Base-by-base conservation (phyloP, 1,140 invertebrate genomes). In the Drosophila serrata region DNA sequence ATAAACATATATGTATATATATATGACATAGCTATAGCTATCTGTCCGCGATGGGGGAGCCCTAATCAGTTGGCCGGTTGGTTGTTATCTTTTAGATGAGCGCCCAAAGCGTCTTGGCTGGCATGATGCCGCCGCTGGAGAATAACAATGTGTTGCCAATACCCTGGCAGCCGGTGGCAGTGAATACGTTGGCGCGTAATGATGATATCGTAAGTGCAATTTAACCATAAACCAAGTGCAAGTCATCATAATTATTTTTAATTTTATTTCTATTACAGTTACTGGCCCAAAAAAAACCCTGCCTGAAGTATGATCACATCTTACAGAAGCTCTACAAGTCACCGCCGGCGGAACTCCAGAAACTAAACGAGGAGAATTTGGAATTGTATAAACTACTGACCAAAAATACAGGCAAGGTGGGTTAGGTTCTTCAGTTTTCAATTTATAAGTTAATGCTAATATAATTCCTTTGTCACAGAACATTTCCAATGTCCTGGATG, bases 101-200 rank as follows among this genome's bases (percentile, higher is more conserved):
- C 92, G 97, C 96, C 1, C 95, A 96, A 85, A 94, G 95, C 37
- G 94, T 98, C 57, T 93, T 98, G 24, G 97, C 97, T 8, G 97
- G 97, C 24, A 93, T 99, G 37, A 98, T 95, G 93, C 96, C 96
- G 24, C 97, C 97, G 1, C 91, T 92, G 24, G 93, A 94, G 7
- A 93, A 94, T 27, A 95, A 97, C 84, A 93, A 95, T 64, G 98
- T 97, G 95, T 94, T 97, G 81, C 91, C 94, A 0, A 93, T 99
- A 45, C 82, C 93, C 1, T 99, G 98, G 98, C 96, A 97, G 80
- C 98, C 98, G 0, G 95, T 99, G 80, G 97, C 98, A 2, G 95
- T 99, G 15, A 96, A 97, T 92, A 95, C 96, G 6, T 92, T 95
- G 42, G 95, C 96, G 0, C 94, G 94, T 51, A 73, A 94, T 24